Evolutionary conservation across 2,113 vertebrate genomes (phyloP).

Genomic region (Pogonocichla stellata): DNA sequence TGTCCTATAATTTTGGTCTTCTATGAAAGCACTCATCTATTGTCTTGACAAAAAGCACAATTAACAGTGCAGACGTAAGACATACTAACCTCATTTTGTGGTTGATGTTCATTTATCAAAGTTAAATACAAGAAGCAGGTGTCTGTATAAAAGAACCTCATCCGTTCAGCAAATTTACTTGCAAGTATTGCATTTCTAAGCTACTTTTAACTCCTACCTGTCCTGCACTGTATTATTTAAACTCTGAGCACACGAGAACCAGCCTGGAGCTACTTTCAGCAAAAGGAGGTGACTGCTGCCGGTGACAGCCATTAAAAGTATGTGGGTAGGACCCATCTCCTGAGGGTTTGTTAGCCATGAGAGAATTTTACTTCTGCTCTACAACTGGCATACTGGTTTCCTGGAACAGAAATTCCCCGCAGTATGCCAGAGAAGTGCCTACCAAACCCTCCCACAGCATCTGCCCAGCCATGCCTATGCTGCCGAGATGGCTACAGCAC

Average conservation of each 20-base stretch:
- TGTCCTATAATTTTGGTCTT: not conserved
- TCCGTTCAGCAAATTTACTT: not conserved
- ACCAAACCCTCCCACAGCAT: not conserved
- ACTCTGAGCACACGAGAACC: not conserved
- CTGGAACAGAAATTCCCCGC: not conserved
- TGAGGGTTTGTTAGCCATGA: not conserved
- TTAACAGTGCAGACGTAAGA: not conserved
- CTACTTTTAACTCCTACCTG: not conserved
- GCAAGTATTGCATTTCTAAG: not conserved
- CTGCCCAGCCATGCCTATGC: accelerated
- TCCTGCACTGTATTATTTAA: not conserved
- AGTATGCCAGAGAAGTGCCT: not conserved
- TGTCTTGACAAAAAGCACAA: not conserved
- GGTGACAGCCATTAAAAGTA: not conserved
- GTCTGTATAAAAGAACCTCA: not conserved
- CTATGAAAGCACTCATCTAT: not conserved
- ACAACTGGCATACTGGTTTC: not conserved
- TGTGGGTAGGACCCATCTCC: accelerated
- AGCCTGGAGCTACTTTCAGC: not conserved
- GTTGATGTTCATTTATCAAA: not conserved
- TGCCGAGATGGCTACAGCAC: accelerated
- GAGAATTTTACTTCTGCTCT: not conserved
- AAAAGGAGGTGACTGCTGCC: not conserved
- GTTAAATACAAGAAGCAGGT: not conserved
- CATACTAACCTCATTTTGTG: not conserved